Conservation (phyloP, 2,888 invertebrate genomes). For the Sipha maydis region DNA sequence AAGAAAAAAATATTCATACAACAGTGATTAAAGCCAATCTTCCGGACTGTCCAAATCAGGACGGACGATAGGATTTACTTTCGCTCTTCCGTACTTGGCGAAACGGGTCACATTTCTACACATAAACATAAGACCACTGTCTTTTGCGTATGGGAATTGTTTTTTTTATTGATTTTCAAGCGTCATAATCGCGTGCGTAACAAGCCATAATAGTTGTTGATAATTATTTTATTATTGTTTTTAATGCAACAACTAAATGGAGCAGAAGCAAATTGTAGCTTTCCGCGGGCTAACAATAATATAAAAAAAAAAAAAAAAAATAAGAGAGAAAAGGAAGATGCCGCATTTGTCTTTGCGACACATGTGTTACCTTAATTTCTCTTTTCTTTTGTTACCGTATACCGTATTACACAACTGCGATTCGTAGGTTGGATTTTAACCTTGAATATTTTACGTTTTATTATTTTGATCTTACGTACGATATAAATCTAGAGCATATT, state of each 20-base stretch:
- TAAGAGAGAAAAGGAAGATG: not conserved
- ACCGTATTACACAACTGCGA: slow-evolving; percentile 41
- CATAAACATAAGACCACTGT: not conserved
- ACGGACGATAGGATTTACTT: slow-evolving; percentile 42
- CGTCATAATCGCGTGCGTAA: slow-evolving; percentile 24
- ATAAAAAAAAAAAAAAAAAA: not conserved
- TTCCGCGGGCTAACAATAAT: not conserved
- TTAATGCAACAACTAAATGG: not conserved
- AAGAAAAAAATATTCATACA: not conserved
- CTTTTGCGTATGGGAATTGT: slow-evolving; percentile 28
- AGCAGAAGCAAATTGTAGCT: not conserved
- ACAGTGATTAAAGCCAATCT: slow-evolving; percentile 34
- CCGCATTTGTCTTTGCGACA: not conserved
- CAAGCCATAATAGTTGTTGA: not conserved
- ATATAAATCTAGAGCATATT: slow-evolving; percentile 31
- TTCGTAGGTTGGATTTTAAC: slow-evolving; percentile 36
- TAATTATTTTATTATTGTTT: slow-evolving; percentile 1
- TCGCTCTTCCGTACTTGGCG: slow-evolving; percentile 48
- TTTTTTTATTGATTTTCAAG: slow-evolving; percentile 28
- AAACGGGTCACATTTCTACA: slow-evolving; percentile 51
- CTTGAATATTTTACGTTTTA: slow-evolving; percentile 48
- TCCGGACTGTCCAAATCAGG: slow-evolving; percentile 58
- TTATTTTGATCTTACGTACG: slow-evolving; percentile 30
- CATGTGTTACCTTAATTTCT: slow-evolving; percentile 47
- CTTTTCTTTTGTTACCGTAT: slow-evolving; percentile 23